phyloP scores from a whole-genome alignment of 2,797 vertebrate species.

The Eulemur rubriventer region DNA sequence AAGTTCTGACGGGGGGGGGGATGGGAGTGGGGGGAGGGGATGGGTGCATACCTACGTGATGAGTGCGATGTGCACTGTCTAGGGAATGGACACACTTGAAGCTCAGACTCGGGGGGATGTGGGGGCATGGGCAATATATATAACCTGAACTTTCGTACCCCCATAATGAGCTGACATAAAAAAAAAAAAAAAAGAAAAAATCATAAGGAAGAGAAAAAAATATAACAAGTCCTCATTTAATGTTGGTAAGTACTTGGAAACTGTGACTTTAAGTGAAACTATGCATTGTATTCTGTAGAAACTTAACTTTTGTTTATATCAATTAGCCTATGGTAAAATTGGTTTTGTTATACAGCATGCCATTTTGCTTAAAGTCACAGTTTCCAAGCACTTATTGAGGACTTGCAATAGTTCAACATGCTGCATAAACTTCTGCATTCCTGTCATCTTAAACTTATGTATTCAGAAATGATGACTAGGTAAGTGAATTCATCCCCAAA shows the following conservation, averaged over 20 bases:
- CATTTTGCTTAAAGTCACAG: not conserved
- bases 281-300: not conserved
- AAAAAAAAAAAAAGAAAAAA: too few species aligned
- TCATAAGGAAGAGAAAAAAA: not conserved
- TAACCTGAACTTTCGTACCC: too few species aligned
- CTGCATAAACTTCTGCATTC: not conserved
- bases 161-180: too few species aligned
- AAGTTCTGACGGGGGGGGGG: too few species aligned
- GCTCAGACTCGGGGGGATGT: too few species aligned
- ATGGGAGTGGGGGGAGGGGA: too few species aligned
- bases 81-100: too few species aligned
- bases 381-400: not conserved
- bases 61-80: too few species aligned
- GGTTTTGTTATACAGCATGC: not conserved
- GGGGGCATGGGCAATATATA: too few species aligned
- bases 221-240: not conserved
- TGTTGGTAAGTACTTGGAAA: not conserved
- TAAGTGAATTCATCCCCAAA: not conserved
- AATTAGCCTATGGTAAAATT: not conserved
- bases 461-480: not conserved
- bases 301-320: not conserved
- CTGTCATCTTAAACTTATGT: not conserved
- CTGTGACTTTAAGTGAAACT: not conserved
- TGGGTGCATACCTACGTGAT: too few species aligned
- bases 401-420: not conserved